A percentile compares a stretch with the other conserved stretches of the same genome.
Conservation (phyloP, 2,113 vertebrate species). For the Lepus europaeus region DNA sequence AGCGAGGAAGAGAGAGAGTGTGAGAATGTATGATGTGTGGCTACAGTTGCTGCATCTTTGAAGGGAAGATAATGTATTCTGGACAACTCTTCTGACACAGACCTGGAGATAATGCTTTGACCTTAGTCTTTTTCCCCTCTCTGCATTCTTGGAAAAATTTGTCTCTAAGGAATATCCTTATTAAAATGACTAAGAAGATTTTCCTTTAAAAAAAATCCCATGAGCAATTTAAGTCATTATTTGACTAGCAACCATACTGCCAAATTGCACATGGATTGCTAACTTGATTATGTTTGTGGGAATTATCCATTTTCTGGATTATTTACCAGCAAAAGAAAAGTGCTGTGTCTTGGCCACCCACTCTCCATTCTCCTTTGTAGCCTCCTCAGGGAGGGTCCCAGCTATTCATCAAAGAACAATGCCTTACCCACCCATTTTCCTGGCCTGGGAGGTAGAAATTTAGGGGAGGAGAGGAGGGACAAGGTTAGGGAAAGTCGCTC, state of each 20-base stretch:
- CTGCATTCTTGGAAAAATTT: constrained; percentile 66
- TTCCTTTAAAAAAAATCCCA: constrained; percentile 61
- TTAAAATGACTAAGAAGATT: constrained; percentile 69
- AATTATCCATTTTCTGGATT: constrained; percentile 77
- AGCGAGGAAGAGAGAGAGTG: not conserved
- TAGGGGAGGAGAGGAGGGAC: constrained; percentile 8
- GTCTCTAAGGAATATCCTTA: constrained; percentile 65
- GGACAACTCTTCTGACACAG: constrained; percentile 28
- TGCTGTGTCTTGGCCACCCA: constrained; percentile 69
- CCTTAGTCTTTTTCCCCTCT: constrained; percentile 40
- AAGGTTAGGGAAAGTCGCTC: not conserved
- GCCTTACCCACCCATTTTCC: constrained; percentile 32
- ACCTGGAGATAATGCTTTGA: constrained; percentile 55
- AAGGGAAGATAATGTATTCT: not conserved
- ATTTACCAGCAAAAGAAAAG: constrained; percentile 73
- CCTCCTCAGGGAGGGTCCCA: constrained; percentile 52
- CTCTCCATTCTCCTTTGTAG: constrained; percentile 60
- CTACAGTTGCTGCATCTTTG: not conserved
- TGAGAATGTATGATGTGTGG: not conserved
- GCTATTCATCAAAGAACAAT: constrained; percentile 67
- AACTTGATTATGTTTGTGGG: constrained; percentile 77
- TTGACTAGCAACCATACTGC: constrained; percentile 65
- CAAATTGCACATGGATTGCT: constrained; percentile 74
- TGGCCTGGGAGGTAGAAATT: constrained; percentile 34
- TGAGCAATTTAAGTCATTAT: constrained; percentile 71